phyloP scores from a whole-genome alignment of 2,797 vertebrate species.

The Aplochiton taeniatus region DNA sequence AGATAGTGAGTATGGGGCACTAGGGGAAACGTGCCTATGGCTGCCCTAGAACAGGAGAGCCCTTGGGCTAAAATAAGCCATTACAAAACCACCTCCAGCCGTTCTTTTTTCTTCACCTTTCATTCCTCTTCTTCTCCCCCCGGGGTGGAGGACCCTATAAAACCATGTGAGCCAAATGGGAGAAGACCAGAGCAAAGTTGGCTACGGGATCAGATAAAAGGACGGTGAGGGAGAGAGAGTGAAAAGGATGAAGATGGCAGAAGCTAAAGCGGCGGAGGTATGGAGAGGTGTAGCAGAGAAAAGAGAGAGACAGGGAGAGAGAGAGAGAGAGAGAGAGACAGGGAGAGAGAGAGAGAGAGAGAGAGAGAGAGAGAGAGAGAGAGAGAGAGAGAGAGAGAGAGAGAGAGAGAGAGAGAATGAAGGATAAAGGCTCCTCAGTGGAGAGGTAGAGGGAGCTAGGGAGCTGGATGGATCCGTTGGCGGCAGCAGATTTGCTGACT shows the following conservation, averaged over 20 bases:
- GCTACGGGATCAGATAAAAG: not conserved
- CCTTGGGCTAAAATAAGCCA: slow-evolving; percentile 7
- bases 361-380: not conserved
- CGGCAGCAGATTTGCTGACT: slow-evolving; percentile 54
- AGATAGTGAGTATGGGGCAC: slow-evolving; percentile 44
- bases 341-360: slow-evolving; percentile 8
- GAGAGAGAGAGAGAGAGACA: slow-evolving; percentile 4
- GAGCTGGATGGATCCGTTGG: slow-evolving; percentile 45
- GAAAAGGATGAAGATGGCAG: not conserved
- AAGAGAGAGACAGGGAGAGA: not conserved
- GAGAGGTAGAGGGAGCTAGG: not conserved
- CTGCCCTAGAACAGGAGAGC: slow-evolving; percentile 27
- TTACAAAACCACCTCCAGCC: not conserved
- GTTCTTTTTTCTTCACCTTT: not conserved
- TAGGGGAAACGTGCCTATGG: slow-evolving; percentile 25
- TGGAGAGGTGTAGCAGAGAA: slow-evolving; percentile 2
- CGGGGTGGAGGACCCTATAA: not conserved
- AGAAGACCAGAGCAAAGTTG: too few species aligned
- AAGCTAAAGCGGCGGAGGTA: not conserved
- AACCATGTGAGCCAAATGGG: too few species aligned
- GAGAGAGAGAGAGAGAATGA: slow-evolving; percentile 3
- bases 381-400: not conserved
- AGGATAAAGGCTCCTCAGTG: not conserved
- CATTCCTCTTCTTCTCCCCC: not conserved
- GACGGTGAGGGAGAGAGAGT: not conserved